Evolutionary conservation across 2,113 vertebrate species (phyloP), one percentile per base, ranked within the genome.

Genomic region (Triplophysa dalaica): DNA sequence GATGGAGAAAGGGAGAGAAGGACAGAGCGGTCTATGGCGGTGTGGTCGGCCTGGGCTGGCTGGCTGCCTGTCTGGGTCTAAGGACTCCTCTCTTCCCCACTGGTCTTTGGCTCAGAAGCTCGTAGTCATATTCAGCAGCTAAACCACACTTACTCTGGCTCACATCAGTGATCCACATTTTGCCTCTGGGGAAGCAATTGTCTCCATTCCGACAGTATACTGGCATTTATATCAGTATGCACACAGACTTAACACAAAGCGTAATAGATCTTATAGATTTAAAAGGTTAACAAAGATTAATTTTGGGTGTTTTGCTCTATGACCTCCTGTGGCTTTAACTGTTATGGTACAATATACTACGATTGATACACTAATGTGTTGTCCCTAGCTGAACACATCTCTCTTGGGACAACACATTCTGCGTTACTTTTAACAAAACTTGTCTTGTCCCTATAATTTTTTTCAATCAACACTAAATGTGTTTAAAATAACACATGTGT

Each of bases 81-180:
- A 79, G 69, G 67, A 78, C 77, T 83, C 70, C 83, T 84, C 50
- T 85, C 78, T 86, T 90, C 86, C 84, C 83, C 81, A 86, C 81
- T 86, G 87, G 87, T 80, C 87, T 85, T 89, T 89, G 86, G 84
- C 86, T 85, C 85, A 75, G 77, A 78, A 86, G 86, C 81, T 10
- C 60, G 33, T 38, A 48, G 81, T 86, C 78, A 29, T 68, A 83
- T 79, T 86, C 79, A 79, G 83, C 83, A 79, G 83, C 52, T 38
- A 85, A 88, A 91, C 90, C 90, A 75, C 89, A 76, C n/a, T 84
- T 58, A 58, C 64, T 80, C 73, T 50, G 22, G 61, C 60, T 80
- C 76, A 78, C 80, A 83, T 85, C 77, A 75, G 73, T 83, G 78
- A 83, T 63, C 68, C 38, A n/a, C 69, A 74, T 77, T 82, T 21